Base-by-base conservation (phyloP, 2,113 vertebrate species). In the Chaetops frenatus region DNA sequence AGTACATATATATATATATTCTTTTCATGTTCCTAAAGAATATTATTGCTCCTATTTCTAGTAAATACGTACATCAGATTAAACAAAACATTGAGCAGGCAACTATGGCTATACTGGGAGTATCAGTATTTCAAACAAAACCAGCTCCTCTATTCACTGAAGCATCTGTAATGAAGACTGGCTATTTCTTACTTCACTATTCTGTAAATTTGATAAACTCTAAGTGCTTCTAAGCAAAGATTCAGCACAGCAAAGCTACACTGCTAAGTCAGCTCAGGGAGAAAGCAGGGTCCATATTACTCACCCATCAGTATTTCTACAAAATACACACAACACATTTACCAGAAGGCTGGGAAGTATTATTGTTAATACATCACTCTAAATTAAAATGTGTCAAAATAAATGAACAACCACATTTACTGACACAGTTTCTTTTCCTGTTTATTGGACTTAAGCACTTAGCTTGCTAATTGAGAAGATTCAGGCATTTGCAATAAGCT, bases 331-430 rank as follows among this genome's bases (percentile, higher is more conserved):
- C 29, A 54, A 73, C 0, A 0, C 40, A 35, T 88, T 95, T 95
- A 88, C 51, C 54, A 81, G 92, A 51, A 78, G 40, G 62, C 58
- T 82, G 54, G 50, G 72, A 92, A 86, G 40, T 51, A 88, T 64
- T 90, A 67, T 57, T 88, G 92, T 91, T 94, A 90, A 93, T 94
- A 73, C 56, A 92, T 95, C 73, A 78, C 62, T 94, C 86, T 93
- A 95, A 95, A 97, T 96, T 95, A 96, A 97, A 97, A 90, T 83
- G 69, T 82, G 93, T 61, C 91, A 86, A 94, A 95, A 92, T 77
- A 95, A 97, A 96, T 62, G 90, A 97, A 93, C 69, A 82, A 81
- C 56, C 65, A 48, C 81, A 67, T 96, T 96, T 94, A 96, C 73
- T 67, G 91, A 84, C 90, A 91, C 57, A 36, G 83, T 74, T 94